Percentiles rank a stretch among this genome's conserved stretches.
phyloP scores from a whole-genome alignment of 2,797 vertebrate species.

The Pipistrellus pygmaeus region DNA sequence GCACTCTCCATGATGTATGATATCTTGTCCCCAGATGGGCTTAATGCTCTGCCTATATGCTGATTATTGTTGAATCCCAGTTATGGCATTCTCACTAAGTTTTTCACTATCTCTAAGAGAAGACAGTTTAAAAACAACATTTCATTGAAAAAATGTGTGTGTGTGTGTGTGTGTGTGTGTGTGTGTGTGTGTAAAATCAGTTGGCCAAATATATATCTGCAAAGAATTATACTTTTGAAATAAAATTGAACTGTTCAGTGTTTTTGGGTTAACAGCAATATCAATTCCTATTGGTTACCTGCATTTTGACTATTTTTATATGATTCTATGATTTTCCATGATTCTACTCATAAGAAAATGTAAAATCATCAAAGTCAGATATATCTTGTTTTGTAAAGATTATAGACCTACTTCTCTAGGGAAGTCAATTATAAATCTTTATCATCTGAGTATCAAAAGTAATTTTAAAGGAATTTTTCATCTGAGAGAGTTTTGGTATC shows the following conservation, averaged over 20 bases:
- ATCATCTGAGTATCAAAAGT: background rate
- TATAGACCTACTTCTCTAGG: background rate
- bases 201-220: background rate
- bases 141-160: background rate
- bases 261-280: background rate
- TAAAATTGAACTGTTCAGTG: background rate
- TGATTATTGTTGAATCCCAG: background rate
- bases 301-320: background rate
- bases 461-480: constrained; percentile 24
- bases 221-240: background rate
- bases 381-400: background rate
- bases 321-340: background rate
- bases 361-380: background rate
- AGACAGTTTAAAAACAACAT: background rate
- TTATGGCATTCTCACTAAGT: background rate
- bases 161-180: no score
- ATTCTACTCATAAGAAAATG: background rate
- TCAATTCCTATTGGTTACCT: background rate
- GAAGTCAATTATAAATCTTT: constrained; percentile 37
- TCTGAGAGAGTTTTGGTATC: background rate
- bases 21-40: background rate
- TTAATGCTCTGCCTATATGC: background rate
- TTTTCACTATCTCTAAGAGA: background rate
- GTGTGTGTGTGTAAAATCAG: background rate
- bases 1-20: background rate